These are phyloP conservation scores for Xanthorhoe spadicearia DNA, from an alignment of 2,888 invertebrate genomes.

Conservation along the genomic window DNA sequence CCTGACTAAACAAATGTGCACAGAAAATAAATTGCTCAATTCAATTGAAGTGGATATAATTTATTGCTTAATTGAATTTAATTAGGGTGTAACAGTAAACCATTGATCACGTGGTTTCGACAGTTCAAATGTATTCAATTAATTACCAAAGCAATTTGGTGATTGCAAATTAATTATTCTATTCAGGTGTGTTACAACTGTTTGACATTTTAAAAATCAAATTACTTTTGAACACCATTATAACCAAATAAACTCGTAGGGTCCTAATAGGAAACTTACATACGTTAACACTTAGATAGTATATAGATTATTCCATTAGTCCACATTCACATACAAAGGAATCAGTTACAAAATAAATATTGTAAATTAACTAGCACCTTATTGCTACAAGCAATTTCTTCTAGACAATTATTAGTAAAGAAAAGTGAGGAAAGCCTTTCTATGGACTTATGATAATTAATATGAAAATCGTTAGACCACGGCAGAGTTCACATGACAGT, in stretches of 20 bases:
- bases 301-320: too few species aligned
- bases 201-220: slow-evolving; percentile 5
- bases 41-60: slow-evolving; percentile 22
- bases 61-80: slow-evolving; percentile 37
- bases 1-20: neutral
- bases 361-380: too few species aligned
- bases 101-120: slow-evolving; percentile 39
- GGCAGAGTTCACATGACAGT: slow-evolving; percentile 1
- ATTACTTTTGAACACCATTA: too few species aligned
- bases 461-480: neutral
- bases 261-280: too few species aligned
- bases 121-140: slow-evolving; percentile 35
- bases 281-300: too few species aligned
- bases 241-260: too few species aligned
- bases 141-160: slow-evolving; percentile 31
- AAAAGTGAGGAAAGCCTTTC: too few species aligned
- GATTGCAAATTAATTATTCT: slow-evolving; percentile 20
- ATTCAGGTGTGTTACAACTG: slow-evolving; percentile 1
- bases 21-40: neutral
- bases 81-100: slow-evolving; percentile 35
- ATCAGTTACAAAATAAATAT: too few species aligned
- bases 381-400: too few species aligned
- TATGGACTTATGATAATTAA: too few species aligned
- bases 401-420: too few species aligned
- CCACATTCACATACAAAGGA: too few species aligned